A percentile compares a stretch with the other conserved stretches of the same genome.
Evolutionary conservation across 2,113 vertebrate genomes (phyloP).

Genomic region (Peromyscus polionotus): DNA sequence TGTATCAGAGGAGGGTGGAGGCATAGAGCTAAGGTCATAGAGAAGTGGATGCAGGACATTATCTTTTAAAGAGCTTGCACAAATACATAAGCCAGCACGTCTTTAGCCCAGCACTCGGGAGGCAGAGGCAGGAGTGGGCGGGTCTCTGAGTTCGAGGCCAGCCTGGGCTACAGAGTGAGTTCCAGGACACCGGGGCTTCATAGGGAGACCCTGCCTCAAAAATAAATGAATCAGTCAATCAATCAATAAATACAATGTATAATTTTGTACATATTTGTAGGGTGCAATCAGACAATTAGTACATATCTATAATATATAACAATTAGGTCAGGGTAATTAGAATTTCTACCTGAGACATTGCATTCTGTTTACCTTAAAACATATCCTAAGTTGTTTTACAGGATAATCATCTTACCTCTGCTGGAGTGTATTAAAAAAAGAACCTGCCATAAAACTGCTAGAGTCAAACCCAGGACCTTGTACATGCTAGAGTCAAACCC

Average conservation of each 20-base stretch:
- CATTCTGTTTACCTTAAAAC: neutral
- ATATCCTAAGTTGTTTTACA: neutral
- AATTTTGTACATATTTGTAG: neutral
- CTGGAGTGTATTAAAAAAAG: neutral
- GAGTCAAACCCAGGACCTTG: no score
- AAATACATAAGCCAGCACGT: neutral
- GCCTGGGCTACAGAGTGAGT: neutral
- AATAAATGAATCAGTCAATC: neutral
- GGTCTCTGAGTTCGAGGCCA: neutral
- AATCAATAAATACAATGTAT: neutral
- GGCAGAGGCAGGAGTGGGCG: neutral
- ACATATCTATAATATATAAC: neutral
- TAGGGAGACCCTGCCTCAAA: neutral
- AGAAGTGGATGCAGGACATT: neutral
- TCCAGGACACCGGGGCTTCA: neutral
- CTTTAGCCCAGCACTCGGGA: neutral
- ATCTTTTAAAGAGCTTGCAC: slow-evolving; percentile 11
- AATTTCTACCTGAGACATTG: neutral
- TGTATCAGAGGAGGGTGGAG: neutral
- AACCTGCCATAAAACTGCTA: neutral
- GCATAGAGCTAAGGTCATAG: neutral
- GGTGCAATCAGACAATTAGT: neutral
- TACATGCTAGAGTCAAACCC: neutral
- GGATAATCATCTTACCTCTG: neutral
- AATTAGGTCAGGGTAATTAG: neutral